phyloP scores from a whole-genome alignment of 2,797 vertebrate species.

The Thalassophryne amazonica region DNA sequence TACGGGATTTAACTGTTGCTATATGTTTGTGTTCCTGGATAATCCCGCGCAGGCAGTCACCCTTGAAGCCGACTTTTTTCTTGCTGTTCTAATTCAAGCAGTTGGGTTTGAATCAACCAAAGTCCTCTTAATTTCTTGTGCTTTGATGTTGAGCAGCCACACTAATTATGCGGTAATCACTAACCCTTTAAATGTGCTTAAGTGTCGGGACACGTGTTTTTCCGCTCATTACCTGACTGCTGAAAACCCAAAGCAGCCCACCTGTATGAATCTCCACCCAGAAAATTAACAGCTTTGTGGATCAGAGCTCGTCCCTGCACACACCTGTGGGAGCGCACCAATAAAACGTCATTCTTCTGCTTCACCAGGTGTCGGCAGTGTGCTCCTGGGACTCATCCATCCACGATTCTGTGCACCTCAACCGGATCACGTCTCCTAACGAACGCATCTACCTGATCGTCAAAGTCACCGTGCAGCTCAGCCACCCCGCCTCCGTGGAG shows the following conservation, averaged over 20 bases:
- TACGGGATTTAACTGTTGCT: background rate
- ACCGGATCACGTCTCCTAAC: conserved; percentile 89
- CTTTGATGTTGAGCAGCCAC: conserved; percentile 7
- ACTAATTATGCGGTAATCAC: background rate
- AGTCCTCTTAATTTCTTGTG: background rate
- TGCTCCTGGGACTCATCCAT: conserved; percentile 98
- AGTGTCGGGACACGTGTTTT: conserved; percentile 1
- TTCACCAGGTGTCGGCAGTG: conserved; percentile 83
- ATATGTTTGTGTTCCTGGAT: background rate
- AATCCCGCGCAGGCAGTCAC: background rate
- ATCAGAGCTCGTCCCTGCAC: background rate
- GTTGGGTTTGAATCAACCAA: no score
- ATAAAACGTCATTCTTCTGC: background rate
- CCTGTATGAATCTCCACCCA: background rate
- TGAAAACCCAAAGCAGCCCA: background rate
- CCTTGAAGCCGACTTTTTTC: background rate
- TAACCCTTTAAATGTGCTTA: background rate
- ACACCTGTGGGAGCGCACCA: background rate
- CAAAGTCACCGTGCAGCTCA: conserved; percentile 94
- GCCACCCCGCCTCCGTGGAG: conserved; percentile 94
- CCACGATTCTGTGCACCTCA: conserved; percentile 93
- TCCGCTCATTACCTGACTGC: background rate
- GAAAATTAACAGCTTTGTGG: background rate
- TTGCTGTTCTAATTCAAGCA: no score
- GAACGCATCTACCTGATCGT: conserved; percentile 96